Conservation (phyloP, 2,113 vertebrate species). For the Sprattus sprattus region DNA sequence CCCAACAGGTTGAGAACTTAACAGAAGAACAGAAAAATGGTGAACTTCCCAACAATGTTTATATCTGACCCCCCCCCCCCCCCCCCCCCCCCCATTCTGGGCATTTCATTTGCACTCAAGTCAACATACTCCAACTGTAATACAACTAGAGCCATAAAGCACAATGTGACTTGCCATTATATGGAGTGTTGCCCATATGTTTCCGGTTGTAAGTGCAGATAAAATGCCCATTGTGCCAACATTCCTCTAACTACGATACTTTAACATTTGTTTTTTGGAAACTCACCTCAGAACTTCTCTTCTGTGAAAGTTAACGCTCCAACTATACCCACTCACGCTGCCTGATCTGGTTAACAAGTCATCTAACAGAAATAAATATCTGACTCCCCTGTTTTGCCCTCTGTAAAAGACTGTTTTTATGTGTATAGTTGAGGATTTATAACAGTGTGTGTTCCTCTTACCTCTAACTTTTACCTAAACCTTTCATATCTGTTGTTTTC, state of each 20-base stretch:
- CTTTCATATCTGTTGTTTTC: not conserved
- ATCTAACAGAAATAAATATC: not conserved
- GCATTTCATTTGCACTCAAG: not conserved
- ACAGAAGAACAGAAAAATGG: slow-evolving; percentile 80
- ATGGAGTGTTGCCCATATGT: not conserved
- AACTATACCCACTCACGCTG: not conserved
- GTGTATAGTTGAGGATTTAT: not conserved
- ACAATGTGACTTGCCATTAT: not conserved
- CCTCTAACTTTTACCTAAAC: not conserved
- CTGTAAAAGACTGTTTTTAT: not conserved
- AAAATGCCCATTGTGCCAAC: not conserved
- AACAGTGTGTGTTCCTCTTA: not conserved
- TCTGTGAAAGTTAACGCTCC: not conserved
- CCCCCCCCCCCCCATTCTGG: not conserved
- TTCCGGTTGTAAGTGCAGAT: not conserved
- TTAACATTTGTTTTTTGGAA: not conserved
- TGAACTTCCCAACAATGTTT: slow-evolving; percentile 47
- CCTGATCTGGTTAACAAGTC: not conserved
- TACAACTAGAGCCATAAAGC: not conserved
- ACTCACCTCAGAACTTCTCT: not conserved
- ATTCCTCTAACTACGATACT: not conserved
- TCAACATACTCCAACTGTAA: not conserved
- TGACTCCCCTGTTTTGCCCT: not conserved
- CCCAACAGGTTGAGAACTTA: slow-evolving; percentile 73
- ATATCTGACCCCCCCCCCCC: not conserved